Evolutionary conservation across 2,888 invertebrate genomes (phyloP), one percentile per base, ranked within the genome.

Genomic region (Lumbricus terrestris): DNA sequence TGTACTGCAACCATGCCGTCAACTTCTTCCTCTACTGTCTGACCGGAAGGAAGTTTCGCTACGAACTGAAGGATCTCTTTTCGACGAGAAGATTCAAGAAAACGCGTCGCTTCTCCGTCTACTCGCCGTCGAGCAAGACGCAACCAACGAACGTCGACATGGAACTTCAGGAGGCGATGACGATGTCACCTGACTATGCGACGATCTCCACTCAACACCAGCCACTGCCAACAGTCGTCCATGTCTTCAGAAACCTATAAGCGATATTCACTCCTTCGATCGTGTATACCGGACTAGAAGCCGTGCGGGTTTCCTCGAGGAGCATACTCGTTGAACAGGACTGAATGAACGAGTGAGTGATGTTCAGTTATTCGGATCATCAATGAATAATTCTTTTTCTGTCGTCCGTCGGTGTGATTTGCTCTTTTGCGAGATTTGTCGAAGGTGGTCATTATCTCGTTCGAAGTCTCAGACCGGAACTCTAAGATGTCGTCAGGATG

Each of bases 21-120:
- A 91, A 91, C 88, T 91, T 91, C 69, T 90, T 88, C 47, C 85
- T 91, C 83, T 91, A 91, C 83, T 91, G 91, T 88, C 35, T 91
- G 29, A 91, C 90, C 13, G 91, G 91, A 38, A 89, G 82, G n/a
- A 90, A 91, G 88, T 91, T 91, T 82, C 89, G 91, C 34, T 33
- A 47, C 33, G 91, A 91, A 85, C 47, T 91, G 29, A 89, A n/a
- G 35, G 89, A 89, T 5, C 83, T 83, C 34, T 35, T 35, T 5
- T 20, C 34, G 0, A 20, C 34, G 18, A 18, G 33, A 35, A 83
- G 35, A 35, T 35, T 35, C 34, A 83, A 83, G 83, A 83, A 83
- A 20, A 83, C 33, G 13, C 83, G 83, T 3, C 18, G 18, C 29
- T 83, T 83, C 83, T 35, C 83, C 34, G 34, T 35, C 33, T 83